Base-by-base conservation (phyloP, 35 echinoderm and acorn worm species). In the Apostichopus californicus region DNA sequence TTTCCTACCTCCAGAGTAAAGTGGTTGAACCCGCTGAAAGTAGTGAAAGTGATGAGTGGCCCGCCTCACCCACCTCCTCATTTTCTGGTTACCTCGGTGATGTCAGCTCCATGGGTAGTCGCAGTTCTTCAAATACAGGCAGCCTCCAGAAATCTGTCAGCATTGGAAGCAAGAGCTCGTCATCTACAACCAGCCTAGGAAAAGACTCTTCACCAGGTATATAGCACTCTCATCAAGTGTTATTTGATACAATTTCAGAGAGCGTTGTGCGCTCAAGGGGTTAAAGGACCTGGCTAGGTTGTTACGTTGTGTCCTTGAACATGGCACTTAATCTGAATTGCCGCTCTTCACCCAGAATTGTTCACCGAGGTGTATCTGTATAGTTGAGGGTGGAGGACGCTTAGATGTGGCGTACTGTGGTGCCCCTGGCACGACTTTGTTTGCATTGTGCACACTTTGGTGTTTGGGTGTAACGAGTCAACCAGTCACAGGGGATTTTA, bases 71-170 rank as follows among this genome's bases (percentile, higher is more conserved):
- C 91, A 92, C 82, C 9, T 91, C 87, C 22, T 94, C 94, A 13
- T 57, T 95, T 20, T 91, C 96, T 2, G 96, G 96, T 18, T 93
- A 92, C 60, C 83, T 95, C 20, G 96, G 87, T 56, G 96, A 98
- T 53, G 66, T 95, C 88, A 95, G 94, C 77, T 95, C 94, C 0
- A 22, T 98, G 75, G 92, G 88, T n/a, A 95, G 94, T 56, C 93
- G 90, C 77, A 95, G 92, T 5, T 98, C 96, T 6, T 90, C 89
- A 5, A 92, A 87, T 60, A 26, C 84, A 15, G 87, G 92, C 52
- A 94, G 90, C 77, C 85, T 96, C 5, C 90, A 90, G 77, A 96
- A 94, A 87, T 92, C 56, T 7, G 28, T 57, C 78, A 96, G 95
- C 34, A 17, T 91, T 17, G 55, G 46, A 22, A 92, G 90, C 61